phyloP scores from a whole-genome alignment of 2,113 vertebrate genomes.

The Otus sunia region DNA sequence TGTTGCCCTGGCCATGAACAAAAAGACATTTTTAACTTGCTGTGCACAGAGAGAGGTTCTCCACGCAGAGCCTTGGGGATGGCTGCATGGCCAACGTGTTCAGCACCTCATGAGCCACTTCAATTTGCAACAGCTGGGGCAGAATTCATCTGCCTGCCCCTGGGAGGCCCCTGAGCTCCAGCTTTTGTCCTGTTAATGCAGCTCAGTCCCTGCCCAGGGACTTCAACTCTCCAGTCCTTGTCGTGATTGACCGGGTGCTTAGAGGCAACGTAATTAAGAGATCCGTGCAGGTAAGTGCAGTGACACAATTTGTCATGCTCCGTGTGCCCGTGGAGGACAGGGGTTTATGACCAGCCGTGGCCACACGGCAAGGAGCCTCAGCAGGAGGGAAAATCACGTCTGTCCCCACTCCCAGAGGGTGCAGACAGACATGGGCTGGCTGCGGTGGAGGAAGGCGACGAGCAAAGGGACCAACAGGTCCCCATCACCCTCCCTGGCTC shows the following conservation, averaged over 20 bases:
- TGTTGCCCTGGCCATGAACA: accelerated
- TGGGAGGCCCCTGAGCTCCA: accelerated
- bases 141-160: not conserved
- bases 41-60: not conserved
- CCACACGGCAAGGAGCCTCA: accelerated
- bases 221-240: not conserved
- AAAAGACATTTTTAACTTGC: not conserved
- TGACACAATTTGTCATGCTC: accelerated
- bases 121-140: not conserved
- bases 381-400: not conserved
- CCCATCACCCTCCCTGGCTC: not conserved
- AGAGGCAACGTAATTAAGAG: not conserved
- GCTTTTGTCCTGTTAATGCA: not conserved
- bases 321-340: accelerated
- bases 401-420: accelerated
- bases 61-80: accelerated
- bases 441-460: accelerated
- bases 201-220: not conserved
- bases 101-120: not conserved
- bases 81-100: accelerated
- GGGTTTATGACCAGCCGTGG: not conserved
- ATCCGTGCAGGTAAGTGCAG: accelerated
- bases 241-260: not conserved
- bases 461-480: not conserved
- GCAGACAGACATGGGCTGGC: accelerated